phyloP scores from a whole-genome alignment of 2,797 vertebrate species.

The Alauda arvensis region DNA sequence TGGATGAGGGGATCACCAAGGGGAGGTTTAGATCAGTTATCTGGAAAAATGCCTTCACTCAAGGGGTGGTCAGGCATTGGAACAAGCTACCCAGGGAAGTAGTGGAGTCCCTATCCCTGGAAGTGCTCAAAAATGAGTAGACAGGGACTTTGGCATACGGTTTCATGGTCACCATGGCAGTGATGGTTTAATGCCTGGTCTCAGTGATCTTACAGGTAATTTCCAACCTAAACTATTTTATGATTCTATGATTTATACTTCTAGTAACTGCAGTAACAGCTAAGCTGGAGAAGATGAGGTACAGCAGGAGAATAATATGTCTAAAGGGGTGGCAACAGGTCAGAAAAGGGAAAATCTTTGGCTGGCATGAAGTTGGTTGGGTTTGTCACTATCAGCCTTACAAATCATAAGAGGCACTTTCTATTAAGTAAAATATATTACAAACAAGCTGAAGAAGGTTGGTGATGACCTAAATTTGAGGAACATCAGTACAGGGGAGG shows the following conservation, averaged over 20 bases:
- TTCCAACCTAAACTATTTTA: background rate
- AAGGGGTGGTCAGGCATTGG: background rate
- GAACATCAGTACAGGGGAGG: background rate
- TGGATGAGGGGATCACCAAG: background rate
- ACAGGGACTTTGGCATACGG: background rate
- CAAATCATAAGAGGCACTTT: background rate
- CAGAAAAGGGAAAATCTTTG: background rate
- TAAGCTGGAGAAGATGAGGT: background rate
- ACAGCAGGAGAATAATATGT: background rate
- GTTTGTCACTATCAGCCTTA: background rate
- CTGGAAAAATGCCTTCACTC: background rate
- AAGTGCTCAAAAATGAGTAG: background rate
- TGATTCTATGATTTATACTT: background rate
- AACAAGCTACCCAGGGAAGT: background rate
- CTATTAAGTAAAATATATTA: background rate
- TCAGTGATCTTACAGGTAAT: background rate
- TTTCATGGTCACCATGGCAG: background rate
- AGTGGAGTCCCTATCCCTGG: background rate
- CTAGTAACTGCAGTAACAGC: background rate
- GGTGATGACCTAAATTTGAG: background rate
- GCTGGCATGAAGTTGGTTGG: background rate
- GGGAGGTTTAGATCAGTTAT: background rate
- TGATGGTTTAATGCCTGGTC: background rate
- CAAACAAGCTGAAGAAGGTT: background rate
- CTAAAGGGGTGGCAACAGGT: background rate